These are phyloP conservation scores for Hippoglossus hippoglossus DNA, from an alignment of 2,797 vertebrate species.

Conservation along the genomic window DNA sequence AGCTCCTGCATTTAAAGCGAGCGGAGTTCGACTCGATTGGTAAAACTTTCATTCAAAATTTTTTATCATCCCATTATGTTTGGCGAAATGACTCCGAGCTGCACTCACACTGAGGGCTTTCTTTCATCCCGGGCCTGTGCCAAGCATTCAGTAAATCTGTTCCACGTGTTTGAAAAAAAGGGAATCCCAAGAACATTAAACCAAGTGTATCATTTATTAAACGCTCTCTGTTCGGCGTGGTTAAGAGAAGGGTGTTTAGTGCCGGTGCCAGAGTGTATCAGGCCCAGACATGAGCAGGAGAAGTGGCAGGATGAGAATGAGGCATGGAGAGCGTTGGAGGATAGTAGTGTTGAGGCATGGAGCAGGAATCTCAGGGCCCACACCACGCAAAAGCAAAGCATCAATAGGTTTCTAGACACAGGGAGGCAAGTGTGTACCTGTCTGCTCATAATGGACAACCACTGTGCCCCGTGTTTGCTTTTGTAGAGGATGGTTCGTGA, in stretches of 20 bases:
- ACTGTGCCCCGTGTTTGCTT: conserved; percentile 50
- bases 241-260: conserved; percentile 44
- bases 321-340: conserved; percentile 30
- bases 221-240: conserved; percentile 38
- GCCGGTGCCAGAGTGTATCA: conserved; percentile 62
- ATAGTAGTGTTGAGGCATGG: conserved; percentile 47
- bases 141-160: conserved; percentile 66
- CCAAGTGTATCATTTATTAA: conserved; percentile 70
- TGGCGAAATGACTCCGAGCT: conserved; percentile 58
- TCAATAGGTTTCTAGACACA: conserved; percentile 36
- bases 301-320: conserved; percentile 42
- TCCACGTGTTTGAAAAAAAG: conserved; percentile 68
- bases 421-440: conserved; percentile 30
- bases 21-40: conserved; percentile 47
- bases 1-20: conserved; percentile 50
- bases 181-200: conserved; percentile 75
- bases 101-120: conserved; percentile 35
- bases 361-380: conserved; percentile 49
- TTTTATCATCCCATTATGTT: conserved; percentile 63
- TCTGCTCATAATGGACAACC: conserved; percentile 28
- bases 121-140: conserved; percentile 56
- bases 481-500: conserved; percentile 44
- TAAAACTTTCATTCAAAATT: conserved; percentile 64
- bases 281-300: conserved; percentile 63
- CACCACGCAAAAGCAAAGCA: conserved; percentile 42